Conservation (phyloP, 2,888 invertebrate genomes). For the Xanthia togata region DNA sequence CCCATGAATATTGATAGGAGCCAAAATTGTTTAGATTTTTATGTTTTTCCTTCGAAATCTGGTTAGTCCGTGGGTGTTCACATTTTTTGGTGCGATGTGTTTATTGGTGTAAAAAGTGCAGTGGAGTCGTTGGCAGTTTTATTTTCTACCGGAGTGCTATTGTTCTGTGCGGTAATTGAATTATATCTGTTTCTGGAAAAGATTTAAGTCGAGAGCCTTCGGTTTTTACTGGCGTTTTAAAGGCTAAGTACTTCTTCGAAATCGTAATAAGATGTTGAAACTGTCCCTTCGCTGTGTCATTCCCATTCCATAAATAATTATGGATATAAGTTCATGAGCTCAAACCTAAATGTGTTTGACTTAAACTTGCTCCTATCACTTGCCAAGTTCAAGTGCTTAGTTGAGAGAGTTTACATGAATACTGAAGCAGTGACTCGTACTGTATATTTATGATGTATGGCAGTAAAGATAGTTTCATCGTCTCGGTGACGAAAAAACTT, state of each 20-base stretch:
- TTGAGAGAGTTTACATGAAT: slow-evolving; percentile 26
- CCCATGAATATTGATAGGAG: slow-evolving; percentile 83
- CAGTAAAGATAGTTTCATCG: slow-evolving; percentile 7
- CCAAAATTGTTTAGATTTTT: slow-evolving; percentile 81
- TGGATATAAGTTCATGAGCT: neutral
- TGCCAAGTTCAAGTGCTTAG: slow-evolving; percentile 28
- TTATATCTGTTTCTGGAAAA: slow-evolving; percentile 66
- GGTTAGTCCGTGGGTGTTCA: slow-evolving; percentile 79
- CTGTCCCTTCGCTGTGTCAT: neutral
- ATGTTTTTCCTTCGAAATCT: slow-evolving; percentile 72
- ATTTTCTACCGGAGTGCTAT: slow-evolving; percentile 58
- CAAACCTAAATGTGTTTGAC: slow-evolving; percentile 14
- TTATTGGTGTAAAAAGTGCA: slow-evolving; percentile 66
- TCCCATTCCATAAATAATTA: slow-evolving; percentile 26
- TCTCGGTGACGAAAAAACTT: neutral
- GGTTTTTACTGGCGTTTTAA: slow-evolving; percentile 49
- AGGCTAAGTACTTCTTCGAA: slow-evolving; percentile 60
- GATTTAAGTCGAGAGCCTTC: slow-evolving; percentile 25
- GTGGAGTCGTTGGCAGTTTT: slow-evolving; percentile 44
- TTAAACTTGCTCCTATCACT: slow-evolving; percentile 39
- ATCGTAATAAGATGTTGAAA: slow-evolving; percentile 12
- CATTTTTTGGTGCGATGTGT: slow-evolving; percentile 65
- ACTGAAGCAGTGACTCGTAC: slow-evolving; percentile 26
- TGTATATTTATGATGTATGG: slow-evolving; percentile 17
- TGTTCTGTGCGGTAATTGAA: slow-evolving; percentile 65